Percentiles rank a stretch among this genome's conserved stretches.
phyloP scores from a whole-genome alignment of 2,888 invertebrate species.

The Leucoptera coffeella region DNA sequence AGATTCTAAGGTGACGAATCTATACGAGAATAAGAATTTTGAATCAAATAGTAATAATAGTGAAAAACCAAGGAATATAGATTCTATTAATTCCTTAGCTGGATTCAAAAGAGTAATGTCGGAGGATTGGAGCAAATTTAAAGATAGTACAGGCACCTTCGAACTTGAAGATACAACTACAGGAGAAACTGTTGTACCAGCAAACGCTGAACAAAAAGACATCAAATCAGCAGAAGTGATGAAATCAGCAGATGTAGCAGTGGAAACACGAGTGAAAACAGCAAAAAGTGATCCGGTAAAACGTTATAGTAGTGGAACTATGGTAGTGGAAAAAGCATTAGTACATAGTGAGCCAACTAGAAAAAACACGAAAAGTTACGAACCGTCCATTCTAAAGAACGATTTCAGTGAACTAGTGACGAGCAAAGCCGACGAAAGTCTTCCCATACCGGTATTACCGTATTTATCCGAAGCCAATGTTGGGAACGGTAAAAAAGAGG shows the following conservation, averaged over 20 bases:
- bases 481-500: constrained; percentile 7
- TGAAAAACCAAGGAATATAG: constrained; percentile 5
- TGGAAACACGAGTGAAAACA: constrained; percentile 1
- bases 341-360: constrained; percentile 13
- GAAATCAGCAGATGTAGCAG: constrained; percentile 3
- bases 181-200: constrained; percentile 5
- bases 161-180: too few species aligned
- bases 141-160: too few species aligned
- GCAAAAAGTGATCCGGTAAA: neutral
- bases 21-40: neutral
- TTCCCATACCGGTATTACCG: constrained; percentile 59
- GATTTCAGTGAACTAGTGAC: constrained; percentile 7
- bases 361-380: constrained; percentile 6
- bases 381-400: constrained; percentile 9
- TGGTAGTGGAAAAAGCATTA: constrained; percentile 14
- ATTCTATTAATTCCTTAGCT: too few species aligned
- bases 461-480: constrained; percentile 26
- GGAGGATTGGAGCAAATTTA: too few species aligned
- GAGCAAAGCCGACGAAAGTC: constrained; percentile 17
- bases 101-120: too few species aligned
- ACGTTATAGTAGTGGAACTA: neutral
- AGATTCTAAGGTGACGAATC: constrained; percentile 8
- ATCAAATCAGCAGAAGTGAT: constrained; percentile 5
- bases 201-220: constrained; percentile 6
- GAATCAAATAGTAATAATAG: neutral